Evolutionary conservation across 2,113 vertebrate genomes (phyloP).

Genomic region (Alexandromys fortis): DNA sequence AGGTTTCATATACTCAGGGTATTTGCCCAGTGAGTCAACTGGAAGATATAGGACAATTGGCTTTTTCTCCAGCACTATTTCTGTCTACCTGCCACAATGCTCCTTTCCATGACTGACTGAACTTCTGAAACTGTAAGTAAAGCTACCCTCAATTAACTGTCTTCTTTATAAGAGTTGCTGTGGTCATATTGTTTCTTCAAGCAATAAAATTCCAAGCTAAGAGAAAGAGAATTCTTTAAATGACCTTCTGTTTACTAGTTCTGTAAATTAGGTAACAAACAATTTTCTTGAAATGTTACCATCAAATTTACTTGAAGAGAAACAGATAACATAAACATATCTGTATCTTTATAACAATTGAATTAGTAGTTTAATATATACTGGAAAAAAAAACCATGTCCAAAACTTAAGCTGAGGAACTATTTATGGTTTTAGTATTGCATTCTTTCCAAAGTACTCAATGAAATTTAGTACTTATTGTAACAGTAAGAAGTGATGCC

Average conservation of each 20-base stretch:
- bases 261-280: neutral
- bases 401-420: neutral
- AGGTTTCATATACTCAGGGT: no score
- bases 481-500: neutral
- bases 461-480: neutral
- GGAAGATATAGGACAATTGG: no score
- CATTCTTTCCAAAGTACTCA: neutral
- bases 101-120: no score
- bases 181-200: no score
- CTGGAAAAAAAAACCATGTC: neutral
- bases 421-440: neutral
- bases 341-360: neutral
- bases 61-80: no score
- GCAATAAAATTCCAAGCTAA: no score
- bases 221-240: neutral
- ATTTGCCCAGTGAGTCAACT: no score
- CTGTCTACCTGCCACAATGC: no score
- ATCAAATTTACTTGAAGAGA: neutral
- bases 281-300: neutral
- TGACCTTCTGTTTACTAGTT: neutral
- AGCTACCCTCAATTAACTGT: no score
- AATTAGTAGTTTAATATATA: constrained; percentile 1
- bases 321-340: neutral
- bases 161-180: no score
- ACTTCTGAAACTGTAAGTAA: no score